Evolutionary conservation across 2,113 vertebrate genomes (phyloP).

Genomic region (Cheirogaleus medius): DNA sequence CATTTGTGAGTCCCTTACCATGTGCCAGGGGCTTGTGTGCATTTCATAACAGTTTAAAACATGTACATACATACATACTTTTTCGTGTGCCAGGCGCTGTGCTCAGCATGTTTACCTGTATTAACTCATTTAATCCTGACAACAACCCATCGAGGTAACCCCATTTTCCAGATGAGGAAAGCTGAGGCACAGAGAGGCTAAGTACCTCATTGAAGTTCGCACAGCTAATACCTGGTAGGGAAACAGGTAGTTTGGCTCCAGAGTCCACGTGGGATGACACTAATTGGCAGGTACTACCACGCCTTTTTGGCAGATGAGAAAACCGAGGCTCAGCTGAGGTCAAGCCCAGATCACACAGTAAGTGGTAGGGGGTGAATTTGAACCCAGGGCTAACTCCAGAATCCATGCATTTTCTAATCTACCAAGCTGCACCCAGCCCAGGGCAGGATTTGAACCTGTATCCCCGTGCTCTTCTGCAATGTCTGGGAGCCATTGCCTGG

Average conservation of each 20-base stretch:
- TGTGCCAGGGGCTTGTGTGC: neutral
- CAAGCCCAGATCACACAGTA: neutral
- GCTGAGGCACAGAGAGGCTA: neutral
- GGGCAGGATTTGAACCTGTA: neutral
- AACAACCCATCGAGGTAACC: neutral
- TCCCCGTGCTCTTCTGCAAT: neutral
- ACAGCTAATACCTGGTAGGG: neutral
- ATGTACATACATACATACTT: neutral
- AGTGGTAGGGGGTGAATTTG: neutral
- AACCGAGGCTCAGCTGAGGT: neutral
- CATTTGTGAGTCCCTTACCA: neutral
- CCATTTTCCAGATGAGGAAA: neutral
- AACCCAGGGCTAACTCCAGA: neutral
- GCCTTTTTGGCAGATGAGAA: neutral
- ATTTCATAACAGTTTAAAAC: neutral
- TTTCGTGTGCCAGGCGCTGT: neutral
- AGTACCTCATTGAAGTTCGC: neutral
- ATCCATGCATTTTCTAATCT: neutral
- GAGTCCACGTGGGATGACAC: neutral
- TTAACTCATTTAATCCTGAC: neutral
- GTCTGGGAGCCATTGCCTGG: neutral
- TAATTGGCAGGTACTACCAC: neutral
- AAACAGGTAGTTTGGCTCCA: neutral
- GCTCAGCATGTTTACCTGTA: neutral
- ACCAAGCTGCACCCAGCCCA: neutral